Evolutionary conservation across 2,888 invertebrate species (phyloP).

Genomic region (Drosophila peninsularis): DNA sequence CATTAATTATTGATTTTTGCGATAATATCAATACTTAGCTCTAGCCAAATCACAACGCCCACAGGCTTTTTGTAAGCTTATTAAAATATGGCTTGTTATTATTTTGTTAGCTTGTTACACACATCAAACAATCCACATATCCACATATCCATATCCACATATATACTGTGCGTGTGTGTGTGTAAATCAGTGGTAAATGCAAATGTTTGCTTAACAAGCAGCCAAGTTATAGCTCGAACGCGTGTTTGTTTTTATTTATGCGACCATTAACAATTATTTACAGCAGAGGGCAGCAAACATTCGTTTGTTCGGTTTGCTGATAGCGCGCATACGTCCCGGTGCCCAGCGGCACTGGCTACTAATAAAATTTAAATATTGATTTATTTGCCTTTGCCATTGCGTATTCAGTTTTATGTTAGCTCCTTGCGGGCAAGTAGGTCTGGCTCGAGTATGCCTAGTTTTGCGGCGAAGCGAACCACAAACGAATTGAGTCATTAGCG

Average conservation of each 20-base stretch:
- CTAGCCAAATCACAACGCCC: background rate
- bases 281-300: constrained; percentile 25
- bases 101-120: background rate
- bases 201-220: constrained; percentile 58
- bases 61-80: constrained; percentile 3
- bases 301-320: constrained; percentile 36
- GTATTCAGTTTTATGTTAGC: constrained; percentile 44
- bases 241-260: constrained; percentile 51
- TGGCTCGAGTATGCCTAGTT: constrained; percentile 17
- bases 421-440: background rate
- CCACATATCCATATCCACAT: background rate
- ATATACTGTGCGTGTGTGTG: constrained; percentile 20
- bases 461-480: background rate
- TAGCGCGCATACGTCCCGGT: constrained; percentile 59
- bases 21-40: background rate
- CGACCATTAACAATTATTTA: constrained; percentile 68
- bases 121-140: constrained; percentile 9
- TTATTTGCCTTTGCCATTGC: constrained; percentile 37
- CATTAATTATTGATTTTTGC: constrained; percentile 8
- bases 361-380: constrained; percentile 63
- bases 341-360: constrained; percentile 10
- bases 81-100: constrained; percentile 6
- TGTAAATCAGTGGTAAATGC: constrained; percentile 55
- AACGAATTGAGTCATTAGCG: constrained; percentile 68
- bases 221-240: constrained; percentile 27